Evolutionary conservation across 2,888 invertebrate genomes (phyloP).

Genomic region (Atrina japonica): DNA sequence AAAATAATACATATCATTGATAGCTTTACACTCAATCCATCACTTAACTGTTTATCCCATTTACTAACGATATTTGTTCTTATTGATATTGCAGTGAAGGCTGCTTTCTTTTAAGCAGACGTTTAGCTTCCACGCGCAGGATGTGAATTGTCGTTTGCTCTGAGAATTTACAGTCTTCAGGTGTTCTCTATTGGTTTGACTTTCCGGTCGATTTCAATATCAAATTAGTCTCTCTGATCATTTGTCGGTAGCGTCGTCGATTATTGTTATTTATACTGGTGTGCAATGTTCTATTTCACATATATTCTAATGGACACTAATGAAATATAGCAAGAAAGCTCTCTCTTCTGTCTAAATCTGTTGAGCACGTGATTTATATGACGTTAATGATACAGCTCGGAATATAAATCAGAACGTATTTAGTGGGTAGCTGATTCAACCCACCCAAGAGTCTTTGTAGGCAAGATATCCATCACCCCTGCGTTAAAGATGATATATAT

Average conservation of each 20-base stretch:
- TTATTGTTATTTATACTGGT: conserved; percentile 26
- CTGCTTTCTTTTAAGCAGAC: conserved; percentile 30
- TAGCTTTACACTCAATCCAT: not conserved
- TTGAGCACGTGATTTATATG: conserved; percentile 31
- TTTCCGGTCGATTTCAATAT: conserved; percentile 31
- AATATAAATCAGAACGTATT: conserved; percentile 36
- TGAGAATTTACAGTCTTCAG: conserved; percentile 25
- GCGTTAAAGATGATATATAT: no score
- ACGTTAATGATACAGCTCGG: conserved; percentile 31
- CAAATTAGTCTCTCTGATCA: conserved; percentile 28
- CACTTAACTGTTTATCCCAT: not conserved
- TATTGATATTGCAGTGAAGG: conserved; percentile 26
- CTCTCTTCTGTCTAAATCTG: conserved; percentile 8
- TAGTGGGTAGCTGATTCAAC: conserved; percentile 18
- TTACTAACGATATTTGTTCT: conserved; percentile 14
- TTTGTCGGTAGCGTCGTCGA: conserved; percentile 5
- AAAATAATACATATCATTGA: not conserved
- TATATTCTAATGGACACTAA: not conserved
- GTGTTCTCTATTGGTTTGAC: conserved; percentile 13
- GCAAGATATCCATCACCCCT: not conserved
- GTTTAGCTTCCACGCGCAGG: conserved; percentile 21
- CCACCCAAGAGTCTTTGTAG: conserved; percentile 23
- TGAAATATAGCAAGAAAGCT: conserved; percentile 12
- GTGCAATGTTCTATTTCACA: conserved; percentile 2
- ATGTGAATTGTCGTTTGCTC: conserved; percentile 23